Conservation (phyloP, 2,797 vertebrate species). For the Manis javanica region DNA sequence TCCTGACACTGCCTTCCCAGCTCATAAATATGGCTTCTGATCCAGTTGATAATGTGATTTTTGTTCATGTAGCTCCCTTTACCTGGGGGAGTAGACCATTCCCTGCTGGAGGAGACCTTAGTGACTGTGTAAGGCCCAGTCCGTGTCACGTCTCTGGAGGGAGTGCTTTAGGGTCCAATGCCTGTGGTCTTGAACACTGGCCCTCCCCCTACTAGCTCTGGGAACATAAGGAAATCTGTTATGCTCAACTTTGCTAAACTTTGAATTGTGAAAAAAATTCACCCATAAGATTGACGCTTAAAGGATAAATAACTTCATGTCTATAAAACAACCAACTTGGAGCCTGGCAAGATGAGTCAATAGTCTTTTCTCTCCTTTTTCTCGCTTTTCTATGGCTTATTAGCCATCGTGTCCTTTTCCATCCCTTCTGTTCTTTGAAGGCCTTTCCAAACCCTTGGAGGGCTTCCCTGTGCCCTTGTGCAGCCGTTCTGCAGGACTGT, state of each 20-base stretch:
- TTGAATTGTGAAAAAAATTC: not conserved
- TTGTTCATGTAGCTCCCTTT: not conserved
- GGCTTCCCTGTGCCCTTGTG: not conserved
- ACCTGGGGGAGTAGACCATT: not conserved
- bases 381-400: not conserved
- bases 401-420: not conserved
- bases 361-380: not conserved
- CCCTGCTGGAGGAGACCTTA: not conserved
- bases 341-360: not conserved
- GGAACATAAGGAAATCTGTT: not conserved
- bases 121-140: not conserved
- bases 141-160: not conserved
- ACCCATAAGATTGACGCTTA: not conserved
- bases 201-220: not conserved
- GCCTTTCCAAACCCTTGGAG: not conserved
- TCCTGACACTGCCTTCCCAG: not conserved
- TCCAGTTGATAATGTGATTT: no score
- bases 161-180: not conserved
- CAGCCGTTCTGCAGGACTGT: not conserved
- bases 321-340: not conserved
- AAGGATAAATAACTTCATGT: not conserved
- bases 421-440: not conserved
- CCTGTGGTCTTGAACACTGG: rapidly evolving
- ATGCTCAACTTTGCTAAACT: not conserved
- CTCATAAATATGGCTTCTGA: not conserved